Evolutionary conservation across 2,113 vertebrate species (phyloP).

Genomic region (Dromas ardeola): DNA sequence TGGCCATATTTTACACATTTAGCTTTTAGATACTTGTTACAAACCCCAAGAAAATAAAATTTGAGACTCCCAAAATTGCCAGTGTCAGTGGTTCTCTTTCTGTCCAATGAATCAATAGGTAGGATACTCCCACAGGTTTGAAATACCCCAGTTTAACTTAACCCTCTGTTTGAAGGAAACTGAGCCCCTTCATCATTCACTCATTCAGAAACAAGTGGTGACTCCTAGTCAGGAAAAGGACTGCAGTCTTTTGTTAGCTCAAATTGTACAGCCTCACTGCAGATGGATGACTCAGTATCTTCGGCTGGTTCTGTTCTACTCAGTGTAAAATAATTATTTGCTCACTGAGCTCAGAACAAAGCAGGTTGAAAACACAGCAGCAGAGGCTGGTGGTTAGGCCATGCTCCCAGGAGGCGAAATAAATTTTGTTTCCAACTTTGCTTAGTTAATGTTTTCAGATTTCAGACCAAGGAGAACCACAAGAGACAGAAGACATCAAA

Average conservation of each 20-base stretch:
- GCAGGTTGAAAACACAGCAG: background rate
- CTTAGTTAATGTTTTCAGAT: background rate
- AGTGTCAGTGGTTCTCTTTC: background rate
- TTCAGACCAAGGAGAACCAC: background rate
- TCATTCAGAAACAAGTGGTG: background rate
- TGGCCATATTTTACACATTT: background rate
- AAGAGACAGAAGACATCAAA: background rate
- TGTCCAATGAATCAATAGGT: background rate
- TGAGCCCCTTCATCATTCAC: background rate
- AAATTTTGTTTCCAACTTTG: background rate
- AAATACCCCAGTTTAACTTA: background rate
- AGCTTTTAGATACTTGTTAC: background rate
- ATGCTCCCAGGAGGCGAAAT: background rate
- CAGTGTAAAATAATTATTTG: background rate
- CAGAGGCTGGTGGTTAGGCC: background rate
- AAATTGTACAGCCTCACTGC: background rate
- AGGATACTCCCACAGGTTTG: background rate
- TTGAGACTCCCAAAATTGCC: background rate
- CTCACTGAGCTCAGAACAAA: background rate
- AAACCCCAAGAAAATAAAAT: background rate
- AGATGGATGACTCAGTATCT: background rate
- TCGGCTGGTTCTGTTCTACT: background rate
- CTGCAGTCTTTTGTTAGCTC: background rate
- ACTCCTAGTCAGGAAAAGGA: background rate
- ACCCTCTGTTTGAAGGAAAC: background rate